Conservation (phyloP, 53 echinoderm and acorn worm genomes). For the Hippasteria phrygiana region DNA sequence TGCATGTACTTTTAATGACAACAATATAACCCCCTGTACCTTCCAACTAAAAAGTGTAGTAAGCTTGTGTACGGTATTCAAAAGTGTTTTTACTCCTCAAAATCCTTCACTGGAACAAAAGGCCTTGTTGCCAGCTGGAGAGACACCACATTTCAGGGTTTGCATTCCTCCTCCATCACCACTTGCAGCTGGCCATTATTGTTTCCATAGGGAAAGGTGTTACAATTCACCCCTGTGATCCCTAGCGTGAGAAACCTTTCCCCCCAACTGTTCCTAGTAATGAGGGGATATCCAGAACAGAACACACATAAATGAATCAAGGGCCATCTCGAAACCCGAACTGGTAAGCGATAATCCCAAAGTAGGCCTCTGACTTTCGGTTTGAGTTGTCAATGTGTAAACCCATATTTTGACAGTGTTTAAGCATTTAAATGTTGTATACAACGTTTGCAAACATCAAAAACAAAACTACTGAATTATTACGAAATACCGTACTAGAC, state of each 20-base stretch:
- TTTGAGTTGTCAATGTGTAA: no score
- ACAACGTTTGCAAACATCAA: no score
- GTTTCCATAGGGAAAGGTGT: background rate
- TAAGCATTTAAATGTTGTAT: no score
- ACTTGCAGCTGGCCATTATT: constrained; percentile 47
- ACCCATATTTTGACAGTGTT: no score
- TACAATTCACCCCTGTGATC: constrained; percentile 40
- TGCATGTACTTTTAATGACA: no score
- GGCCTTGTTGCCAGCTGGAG: background rate
- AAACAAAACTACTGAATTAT: no score
- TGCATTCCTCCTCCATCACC: constrained; percentile 23
- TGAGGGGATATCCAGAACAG: background rate
- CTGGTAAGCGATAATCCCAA: no score
- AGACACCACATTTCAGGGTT: background rate
- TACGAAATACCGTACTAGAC: no score
- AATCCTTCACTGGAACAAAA: no score
- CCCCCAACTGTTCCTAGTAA: constrained; percentile 14
- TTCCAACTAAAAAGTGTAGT: no score
- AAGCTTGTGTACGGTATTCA: background rate
- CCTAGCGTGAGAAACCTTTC: background rate
- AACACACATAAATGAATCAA: background rate
- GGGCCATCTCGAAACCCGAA: background rate
- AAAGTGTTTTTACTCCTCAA: background rate
- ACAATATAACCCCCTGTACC: no score
- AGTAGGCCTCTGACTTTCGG: no score